These are phyloP conservation scores for Pyrgus malvae DNA, from an alignment of 2,888 invertebrate genomes.

Conservation along the genomic window DNA sequence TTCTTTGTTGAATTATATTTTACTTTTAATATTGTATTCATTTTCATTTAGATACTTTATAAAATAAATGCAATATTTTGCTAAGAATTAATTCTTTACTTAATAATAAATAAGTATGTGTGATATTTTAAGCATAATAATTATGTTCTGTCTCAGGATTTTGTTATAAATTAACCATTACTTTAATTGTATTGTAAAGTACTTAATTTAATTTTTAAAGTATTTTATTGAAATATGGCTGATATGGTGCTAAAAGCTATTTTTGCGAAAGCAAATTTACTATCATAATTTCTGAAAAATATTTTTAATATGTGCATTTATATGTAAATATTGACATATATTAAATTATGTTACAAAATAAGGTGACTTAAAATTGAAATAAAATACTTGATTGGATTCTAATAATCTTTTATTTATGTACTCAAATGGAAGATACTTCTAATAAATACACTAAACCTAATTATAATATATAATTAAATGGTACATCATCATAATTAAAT, in stretches of 20 bases:
- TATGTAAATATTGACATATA: conserved; percentile 1
- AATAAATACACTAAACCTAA: conserved; percentile 17
- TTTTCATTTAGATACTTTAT: background rate
- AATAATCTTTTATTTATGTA: conserved; percentile 30
- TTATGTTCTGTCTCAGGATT: background rate
- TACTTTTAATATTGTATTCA: background rate
- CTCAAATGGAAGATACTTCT: conserved; percentile 45
- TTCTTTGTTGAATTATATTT: background rate
- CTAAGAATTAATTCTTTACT: background rate
- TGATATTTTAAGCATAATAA: conserved; percentile 16
- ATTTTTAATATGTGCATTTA: background rate
- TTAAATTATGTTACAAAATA: conserved; percentile 16
- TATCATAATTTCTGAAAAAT: background rate
- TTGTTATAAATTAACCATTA: background rate
- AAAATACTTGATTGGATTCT: conserved; percentile 41
- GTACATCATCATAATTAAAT: background rate
- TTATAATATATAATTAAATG: background rate
- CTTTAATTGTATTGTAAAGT: background rate
- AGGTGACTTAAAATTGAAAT: conserved; percentile 35
- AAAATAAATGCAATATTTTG: background rate
- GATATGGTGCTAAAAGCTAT: conserved; percentile 43
- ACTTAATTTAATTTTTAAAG: conserved; percentile 5
- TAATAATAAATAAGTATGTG: conserved; percentile 3
- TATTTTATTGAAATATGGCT: conserved; percentile 29
- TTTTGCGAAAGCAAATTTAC: conserved; percentile 22